Conservation (phyloP, 2,888 invertebrate species). For the Cordylochernes scorpioides region DNA sequence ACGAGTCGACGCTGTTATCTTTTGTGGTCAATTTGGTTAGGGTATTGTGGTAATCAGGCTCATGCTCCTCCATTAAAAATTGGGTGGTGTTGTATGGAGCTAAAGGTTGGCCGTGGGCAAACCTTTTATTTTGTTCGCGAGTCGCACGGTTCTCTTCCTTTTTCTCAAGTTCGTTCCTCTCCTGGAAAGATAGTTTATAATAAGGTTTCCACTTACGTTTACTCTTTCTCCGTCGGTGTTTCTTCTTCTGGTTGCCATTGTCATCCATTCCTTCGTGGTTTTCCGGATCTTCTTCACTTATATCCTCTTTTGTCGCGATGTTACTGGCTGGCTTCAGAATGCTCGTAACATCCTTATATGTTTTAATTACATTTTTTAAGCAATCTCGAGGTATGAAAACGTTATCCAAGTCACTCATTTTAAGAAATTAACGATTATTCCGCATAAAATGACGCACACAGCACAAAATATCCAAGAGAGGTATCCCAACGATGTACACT, state of each 20-base stretch:
- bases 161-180: constrained; percentile 28
- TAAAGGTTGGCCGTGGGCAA: constrained; percentile 30
- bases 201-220: constrained; percentile 34
- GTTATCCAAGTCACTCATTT: too few species aligned
- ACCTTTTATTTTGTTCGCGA: constrained; percentile 22
- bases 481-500: too few species aligned
- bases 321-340: too few species aligned
- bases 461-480: too few species aligned
- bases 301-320: too few species aligned
- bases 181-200: constrained; percentile 34
- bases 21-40: constrained; percentile 1
- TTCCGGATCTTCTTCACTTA: too few species aligned
- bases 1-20: constrained; percentile 22
- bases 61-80: constrained; percentile 79
- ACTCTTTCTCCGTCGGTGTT: constrained; percentile 2
- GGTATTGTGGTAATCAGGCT: constrained; percentile 16
- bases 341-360: too few species aligned
- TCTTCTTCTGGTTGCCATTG: neutral
- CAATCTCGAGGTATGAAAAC: too few species aligned
- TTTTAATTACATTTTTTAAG: too few species aligned
- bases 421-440: too few species aligned
- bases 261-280: too few species aligned
- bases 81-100: constrained; percentile 91
- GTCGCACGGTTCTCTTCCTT: constrained; percentile 26
- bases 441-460: too few species aligned